Percentiles rank a stretch among this genome's conserved stretches.
Conservation (phyloP, 2,888 invertebrate genomes). For the Drosophila falleni region DNA sequence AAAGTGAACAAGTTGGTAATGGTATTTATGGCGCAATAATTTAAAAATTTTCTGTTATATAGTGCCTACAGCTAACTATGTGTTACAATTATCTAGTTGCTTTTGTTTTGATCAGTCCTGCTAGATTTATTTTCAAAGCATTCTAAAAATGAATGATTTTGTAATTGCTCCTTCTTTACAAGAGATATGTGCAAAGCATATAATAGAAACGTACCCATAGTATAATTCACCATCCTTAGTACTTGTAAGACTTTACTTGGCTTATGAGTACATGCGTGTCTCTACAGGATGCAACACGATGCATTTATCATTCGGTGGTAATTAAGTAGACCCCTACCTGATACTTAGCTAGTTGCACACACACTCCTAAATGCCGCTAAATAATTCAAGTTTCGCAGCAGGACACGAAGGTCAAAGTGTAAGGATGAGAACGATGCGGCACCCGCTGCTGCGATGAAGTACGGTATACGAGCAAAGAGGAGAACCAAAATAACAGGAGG, state of each 20-base stretch:
- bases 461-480: constrained; percentile 22
- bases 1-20: background rate
- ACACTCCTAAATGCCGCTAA: constrained; percentile 49
- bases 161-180: background rate
- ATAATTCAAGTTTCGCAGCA: constrained; percentile 66
- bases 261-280: background rate
- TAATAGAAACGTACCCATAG: background rate
- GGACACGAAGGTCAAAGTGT: constrained; percentile 69
- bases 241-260: background rate
- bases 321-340: background rate
- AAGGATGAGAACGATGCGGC: constrained; percentile 35
- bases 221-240: background rate
- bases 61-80: background rate
- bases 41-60: background rate
- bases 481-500: constrained; percentile 32
- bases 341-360: constrained; percentile 30
- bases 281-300: background rate
- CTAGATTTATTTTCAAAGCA: background rate
- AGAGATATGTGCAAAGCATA: background rate
- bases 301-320: background rate
- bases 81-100: too few species aligned
- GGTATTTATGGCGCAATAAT: background rate
- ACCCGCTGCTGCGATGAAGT: constrained; percentile 12
- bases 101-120: too few species aligned
- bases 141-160: too few species aligned